These are phyloP conservation scores for Iguana delicatissima DNA, from an alignment of 2,797 vertebrate genomes.

Conservation along the genomic window DNA sequence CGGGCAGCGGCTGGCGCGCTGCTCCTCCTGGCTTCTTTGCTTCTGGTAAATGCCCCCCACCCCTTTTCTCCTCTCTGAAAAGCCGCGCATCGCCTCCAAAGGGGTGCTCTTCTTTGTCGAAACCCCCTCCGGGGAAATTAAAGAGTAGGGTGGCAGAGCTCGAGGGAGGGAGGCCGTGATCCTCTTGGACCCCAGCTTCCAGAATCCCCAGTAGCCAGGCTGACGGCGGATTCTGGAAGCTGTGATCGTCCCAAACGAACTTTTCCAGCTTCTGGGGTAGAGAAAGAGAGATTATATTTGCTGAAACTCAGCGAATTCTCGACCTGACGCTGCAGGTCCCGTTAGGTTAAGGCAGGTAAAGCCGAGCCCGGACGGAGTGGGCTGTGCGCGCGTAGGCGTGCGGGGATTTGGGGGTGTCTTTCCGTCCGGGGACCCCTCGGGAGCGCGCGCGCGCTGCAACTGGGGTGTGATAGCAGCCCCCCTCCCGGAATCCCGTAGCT, in stretches of 20 bases:
- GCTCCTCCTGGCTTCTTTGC: conserved; percentile 82
- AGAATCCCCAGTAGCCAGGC: background rate
- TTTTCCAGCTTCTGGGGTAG: background rate
- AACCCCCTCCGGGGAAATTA: too few species aligned
- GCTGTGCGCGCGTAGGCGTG: too few species aligned
- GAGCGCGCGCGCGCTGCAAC: too few species aligned
- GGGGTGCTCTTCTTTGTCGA: too few species aligned
- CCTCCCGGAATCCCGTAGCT: too few species aligned
- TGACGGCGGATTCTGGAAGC: background rate
- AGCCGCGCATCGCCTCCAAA: too few species aligned
- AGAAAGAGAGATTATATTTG: background rate
- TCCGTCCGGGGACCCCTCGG: too few species aligned
- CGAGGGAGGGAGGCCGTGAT: too few species aligned
- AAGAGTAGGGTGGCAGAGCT: too few species aligned
- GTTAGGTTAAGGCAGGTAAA: conserved; percentile 40
- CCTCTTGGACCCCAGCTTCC: background rate
- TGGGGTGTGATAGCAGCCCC: too few species aligned
- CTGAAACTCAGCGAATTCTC: background rate
- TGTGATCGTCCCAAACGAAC: background rate
- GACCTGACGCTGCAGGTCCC: background rate
- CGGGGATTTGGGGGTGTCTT: too few species aligned
- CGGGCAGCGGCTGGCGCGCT: conserved; percentile 78
- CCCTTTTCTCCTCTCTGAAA: background rate
- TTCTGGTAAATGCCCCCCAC: conserved; percentile 58
- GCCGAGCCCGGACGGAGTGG: too few species aligned